phyloP scores from a whole-genome alignment of 2,113 vertebrate genomes.

The Cacatua alba region DNA sequence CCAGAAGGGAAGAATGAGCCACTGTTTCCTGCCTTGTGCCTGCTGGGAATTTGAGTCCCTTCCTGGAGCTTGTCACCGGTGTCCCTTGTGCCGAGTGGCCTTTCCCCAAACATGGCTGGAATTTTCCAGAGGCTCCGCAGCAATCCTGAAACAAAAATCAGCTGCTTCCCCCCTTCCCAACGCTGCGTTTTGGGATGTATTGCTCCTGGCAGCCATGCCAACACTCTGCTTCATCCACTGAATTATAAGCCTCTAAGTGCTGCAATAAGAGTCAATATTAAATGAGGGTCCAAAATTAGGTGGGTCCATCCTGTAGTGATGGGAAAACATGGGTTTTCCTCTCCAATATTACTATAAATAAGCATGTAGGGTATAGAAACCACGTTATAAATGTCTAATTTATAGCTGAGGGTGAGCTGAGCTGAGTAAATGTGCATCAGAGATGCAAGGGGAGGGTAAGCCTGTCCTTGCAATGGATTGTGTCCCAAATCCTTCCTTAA shows the following conservation, averaged over 20 bases:
- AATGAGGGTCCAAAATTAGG: neutral
- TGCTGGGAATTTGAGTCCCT: conserved; percentile 55
- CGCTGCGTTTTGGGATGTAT: accelerated
- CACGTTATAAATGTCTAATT: neutral
- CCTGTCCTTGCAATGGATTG: neutral
- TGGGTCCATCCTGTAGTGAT: neutral
- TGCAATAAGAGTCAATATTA: neutral
- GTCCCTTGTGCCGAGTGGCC: neutral
- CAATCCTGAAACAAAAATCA: neutral
- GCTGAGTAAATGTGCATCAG: neutral
- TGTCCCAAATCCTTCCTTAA: neutral
- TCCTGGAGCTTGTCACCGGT: neutral
- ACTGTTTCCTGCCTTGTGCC: conserved; percentile 3
- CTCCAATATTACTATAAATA: neutral
- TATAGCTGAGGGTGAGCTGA: neutral
- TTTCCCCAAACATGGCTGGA: neutral
- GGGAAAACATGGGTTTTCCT: neutral
- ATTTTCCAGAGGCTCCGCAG: conserved; percentile 13
- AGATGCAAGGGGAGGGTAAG: neutral
- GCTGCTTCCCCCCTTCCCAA: neutral
- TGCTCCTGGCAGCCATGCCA: neutral
- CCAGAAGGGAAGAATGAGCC: neutral
- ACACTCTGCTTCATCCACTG: neutral
- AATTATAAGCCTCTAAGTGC: neutral
- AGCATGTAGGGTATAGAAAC: neutral